These are phyloP conservation scores for Sarcophaga caerulescens DNA, from an alignment of 2,888 invertebrate species.

Conservation along the genomic window DNA sequence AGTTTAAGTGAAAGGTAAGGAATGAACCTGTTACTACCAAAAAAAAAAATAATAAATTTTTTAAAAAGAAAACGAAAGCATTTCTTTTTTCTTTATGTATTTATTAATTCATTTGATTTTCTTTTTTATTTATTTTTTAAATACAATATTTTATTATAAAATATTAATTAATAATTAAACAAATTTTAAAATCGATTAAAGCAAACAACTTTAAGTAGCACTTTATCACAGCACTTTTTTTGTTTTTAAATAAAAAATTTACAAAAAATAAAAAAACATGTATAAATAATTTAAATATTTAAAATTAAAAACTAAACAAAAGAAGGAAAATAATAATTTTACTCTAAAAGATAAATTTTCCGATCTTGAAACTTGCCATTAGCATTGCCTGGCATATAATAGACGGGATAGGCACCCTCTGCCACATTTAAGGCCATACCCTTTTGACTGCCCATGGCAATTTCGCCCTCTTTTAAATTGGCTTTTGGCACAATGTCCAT, in stretches of 20 bases:
- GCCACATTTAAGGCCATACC: slow-evolving; percentile 70
- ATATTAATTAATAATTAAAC: background rate
- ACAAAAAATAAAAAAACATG: background rate
- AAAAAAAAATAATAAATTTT: background rate
- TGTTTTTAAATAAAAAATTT: background rate
- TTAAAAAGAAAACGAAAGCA: background rate
- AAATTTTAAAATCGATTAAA: background rate
- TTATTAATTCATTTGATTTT: no score
- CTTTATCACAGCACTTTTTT: slow-evolving; percentile 67
- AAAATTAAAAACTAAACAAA: background rate
- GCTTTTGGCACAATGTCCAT: slow-evolving; percentile 67
- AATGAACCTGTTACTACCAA: background rate
- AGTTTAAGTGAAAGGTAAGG: background rate
- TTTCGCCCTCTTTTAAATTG: slow-evolving; percentile 60
- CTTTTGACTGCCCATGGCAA: slow-evolving; percentile 65
- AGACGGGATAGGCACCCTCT: slow-evolving; percentile 75
- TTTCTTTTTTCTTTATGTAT: no score
- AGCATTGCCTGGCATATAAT: slow-evolving; percentile 73
- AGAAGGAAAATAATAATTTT: background rate
- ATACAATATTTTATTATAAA: slow-evolving; percentile 1
- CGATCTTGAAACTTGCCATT: slow-evolving; percentile 74
- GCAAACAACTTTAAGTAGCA: slow-evolving; percentile 20
- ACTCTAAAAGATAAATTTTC: slow-evolving; percentile 71
- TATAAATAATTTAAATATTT: background rate
- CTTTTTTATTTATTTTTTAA: background rate